Evolutionary conservation across 2,797 vertebrate species (phyloP).

Genomic region (Betta splendens): DNA sequence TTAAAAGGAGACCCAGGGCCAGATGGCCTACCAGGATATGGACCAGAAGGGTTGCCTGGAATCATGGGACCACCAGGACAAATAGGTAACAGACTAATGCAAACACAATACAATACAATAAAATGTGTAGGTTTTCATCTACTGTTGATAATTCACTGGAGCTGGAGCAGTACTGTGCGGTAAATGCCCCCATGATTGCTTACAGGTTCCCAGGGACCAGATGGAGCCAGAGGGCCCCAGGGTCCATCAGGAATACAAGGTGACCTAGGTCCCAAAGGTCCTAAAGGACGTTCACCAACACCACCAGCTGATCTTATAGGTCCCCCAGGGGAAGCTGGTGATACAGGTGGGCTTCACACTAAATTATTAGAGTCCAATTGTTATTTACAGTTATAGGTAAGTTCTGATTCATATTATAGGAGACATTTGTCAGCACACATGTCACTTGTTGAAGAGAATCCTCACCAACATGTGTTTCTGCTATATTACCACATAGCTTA

Average conservation of each 20-base stretch:
- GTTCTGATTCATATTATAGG: no score
- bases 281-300: constrained; percentile 4
- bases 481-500: no score
- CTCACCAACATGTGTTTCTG: no score
- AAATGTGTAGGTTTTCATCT: not conserved
- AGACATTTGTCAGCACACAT: not conserved
- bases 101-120: no score
- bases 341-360: constrained; percentile 38
- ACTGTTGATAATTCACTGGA: not conserved
- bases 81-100: constrained; percentile 53
- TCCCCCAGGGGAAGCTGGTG: constrained; percentile 40
- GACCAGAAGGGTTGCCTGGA: constrained; percentile 61
- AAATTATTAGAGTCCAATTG: not conserved
- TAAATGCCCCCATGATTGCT: constrained; percentile 3
- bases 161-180: no score
- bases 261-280: constrained; percentile 37
- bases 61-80: constrained; percentile 57
- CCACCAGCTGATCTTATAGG: rapidly evolving
- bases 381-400: no score
- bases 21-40: constrained; percentile 51
- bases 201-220: constrained; percentile 57
- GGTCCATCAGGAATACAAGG: constrained; percentile 58
- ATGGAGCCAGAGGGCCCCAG: constrained; percentile 54
- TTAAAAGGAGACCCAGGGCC: constrained; percentile 65
- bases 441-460: no score